Base-by-base conservation (phyloP, 2,888 invertebrate species). In the Melieria picta region DNA sequence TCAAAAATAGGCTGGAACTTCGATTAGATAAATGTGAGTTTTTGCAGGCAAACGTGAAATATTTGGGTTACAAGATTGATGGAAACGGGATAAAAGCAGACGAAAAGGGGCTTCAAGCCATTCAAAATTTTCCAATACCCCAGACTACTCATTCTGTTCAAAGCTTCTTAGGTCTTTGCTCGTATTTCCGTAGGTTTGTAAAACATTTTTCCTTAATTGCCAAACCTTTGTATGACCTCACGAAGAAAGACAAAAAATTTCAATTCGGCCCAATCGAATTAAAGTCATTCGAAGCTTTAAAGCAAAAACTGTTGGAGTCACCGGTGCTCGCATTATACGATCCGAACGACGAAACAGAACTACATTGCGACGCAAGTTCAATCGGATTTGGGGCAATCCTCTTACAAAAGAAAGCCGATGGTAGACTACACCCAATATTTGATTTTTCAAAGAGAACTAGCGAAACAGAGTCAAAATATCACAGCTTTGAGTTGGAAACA, bases 331-430 rank as follows among this genome's bases (percentile, higher is more conserved):
- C 72, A 4, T 11, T 76, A 3, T 86, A 81, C 68, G 77, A 80
- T 47, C 81, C 82, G 0, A 63, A 70, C 6, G 69, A 76, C 13
- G 79, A 80, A 61, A 85, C 84, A 5, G 81, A 85, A 71, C 69
- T 84, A 52, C 84, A 85, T 63, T 82, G 80, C 30, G 83, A 85
- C 75, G 84, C 81, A 4, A 81, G 81, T 71, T 65, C 77, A 1
- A 11, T 75, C 4, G 84, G 83, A 1, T 83, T 78, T 71, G 83
- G 82, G 0, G 78, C 79, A 0, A 79, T 84, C 7, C 71, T 84
- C 42, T 13, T 84, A 61, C 85, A 85, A 72, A 77, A 73, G 64
- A 80, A 83, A 58, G 7, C 64, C 1, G 68, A 77, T 82, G 57
- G 57, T 4, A 72, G 10, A 52, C 75, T 82, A 45, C 80, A 84